Conservation (phyloP, 30 jellyfish, hydroid and myxozoan genomes). For the Rhopilema esculentum region DNA sequence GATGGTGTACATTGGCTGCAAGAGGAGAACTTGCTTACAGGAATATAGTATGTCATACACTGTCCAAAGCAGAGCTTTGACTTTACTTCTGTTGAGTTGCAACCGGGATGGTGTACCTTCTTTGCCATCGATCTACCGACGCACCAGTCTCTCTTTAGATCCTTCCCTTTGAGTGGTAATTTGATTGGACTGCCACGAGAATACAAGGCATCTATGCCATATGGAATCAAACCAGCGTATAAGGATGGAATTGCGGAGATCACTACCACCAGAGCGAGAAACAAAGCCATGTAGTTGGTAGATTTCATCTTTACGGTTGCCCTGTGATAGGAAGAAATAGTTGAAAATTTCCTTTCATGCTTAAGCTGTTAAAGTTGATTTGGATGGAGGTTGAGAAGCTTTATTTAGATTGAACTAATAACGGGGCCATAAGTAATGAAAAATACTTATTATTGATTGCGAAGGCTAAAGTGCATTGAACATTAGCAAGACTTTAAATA, state of each 20-base stretch:
- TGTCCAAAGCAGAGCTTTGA: constrained; percentile 81
- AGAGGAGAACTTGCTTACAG: constrained; percentile 52
- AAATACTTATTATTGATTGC: background rate
- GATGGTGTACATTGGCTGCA: constrained; percentile 83
- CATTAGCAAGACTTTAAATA: background rate
- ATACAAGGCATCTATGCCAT: constrained; percentile 22
- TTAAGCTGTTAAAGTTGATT: no score
- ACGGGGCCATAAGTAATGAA: background rate
- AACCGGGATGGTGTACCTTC: constrained; percentile 72
- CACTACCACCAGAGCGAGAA: background rate
- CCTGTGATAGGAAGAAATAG: background rate
- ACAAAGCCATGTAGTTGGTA: background rate
- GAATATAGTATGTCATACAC: constrained; percentile 82
- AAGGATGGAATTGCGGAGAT: background rate
- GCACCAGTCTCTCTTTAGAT: constrained; percentile 80
- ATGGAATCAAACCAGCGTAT: constrained; percentile 16
- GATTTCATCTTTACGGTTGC: background rate
- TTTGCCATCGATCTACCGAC: constrained; percentile 72
- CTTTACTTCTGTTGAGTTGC: constrained; percentile 76
- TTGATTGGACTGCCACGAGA: constrained; percentile 17
- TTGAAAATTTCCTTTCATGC: no score
- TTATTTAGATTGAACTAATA: no score
- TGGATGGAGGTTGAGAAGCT: no score
- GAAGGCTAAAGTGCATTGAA: background rate
- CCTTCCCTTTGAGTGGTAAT: constrained; percentile 73